Evolutionary conservation across 2,797 vertebrate genomes (phyloP), one percentile per base, ranked within the genome.

Genomic region (Mus minutoides): DNA sequence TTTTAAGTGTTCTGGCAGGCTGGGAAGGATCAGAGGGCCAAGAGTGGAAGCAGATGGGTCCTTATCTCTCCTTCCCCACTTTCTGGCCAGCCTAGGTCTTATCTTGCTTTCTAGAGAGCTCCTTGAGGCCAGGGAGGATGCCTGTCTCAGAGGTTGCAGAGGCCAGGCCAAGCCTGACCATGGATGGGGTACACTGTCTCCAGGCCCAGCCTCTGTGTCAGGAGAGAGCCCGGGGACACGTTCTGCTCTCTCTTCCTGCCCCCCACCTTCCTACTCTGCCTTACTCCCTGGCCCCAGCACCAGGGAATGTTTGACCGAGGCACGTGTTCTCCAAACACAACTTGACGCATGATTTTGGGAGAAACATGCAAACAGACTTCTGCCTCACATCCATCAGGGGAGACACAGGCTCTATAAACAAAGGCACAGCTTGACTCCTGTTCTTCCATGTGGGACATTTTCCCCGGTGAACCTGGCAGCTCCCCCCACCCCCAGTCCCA

Each of bases 251-350:
- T 64, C 56, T 19, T 7, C 58, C 11, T 1, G 1, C 62, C 94
- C 93, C 97, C 80, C 43, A 67, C 91, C 69, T 9, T 96, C 92
- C 62, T n/a, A 22, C 26, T 26, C 43, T 2, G 3, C 62, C 83
- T 86, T 46, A 98, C 96, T 96, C 97, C 97, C 67, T 2, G 97
- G 97, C 98, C 97, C 97, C 75, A 69, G 88, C 9, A 88, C 91
- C 97, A 97, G 93, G 97, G 82, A 97, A 98, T 98, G 98, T 98
- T 98, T 98, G 98, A 98, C 98, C 98, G 98, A 97, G 84, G 91
- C 83, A 80, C 97, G 98, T 96, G 88, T 98, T 98, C 98, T 99
- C 98, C 98, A 99, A 99, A 99, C 99, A 99, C 95, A 97, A 97
- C 97, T 98, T 98, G 98, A 98, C 98, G 98, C 98, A 98, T 98